Base-by-base conservation (phyloP, 2,797 vertebrate genomes). In the Syndactyla subalaris region DNA sequence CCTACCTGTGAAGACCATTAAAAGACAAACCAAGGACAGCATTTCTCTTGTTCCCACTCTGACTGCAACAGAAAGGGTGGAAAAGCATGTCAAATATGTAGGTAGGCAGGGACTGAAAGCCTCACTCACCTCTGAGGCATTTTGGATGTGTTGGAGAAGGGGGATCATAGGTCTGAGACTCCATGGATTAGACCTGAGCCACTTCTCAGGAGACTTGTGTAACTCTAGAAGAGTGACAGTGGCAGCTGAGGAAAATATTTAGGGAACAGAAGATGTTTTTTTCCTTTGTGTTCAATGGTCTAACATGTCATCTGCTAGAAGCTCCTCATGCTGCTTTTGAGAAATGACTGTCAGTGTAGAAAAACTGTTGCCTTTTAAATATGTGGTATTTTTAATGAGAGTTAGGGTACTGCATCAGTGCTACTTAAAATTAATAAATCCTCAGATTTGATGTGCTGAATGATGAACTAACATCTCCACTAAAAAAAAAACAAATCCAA, bases 301-400 rank as follows among this genome's bases (percentile, higher is more conserved):
- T 96, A 85, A 93, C 45, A 92, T 94, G 88, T 96, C 65, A 96
- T 96, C 86, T 97, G 88, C 62, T 95, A 81, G 91, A 73, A 86
- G 26, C 20, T 96, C 41, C 70, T 85, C 29, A 34, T 58, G 46
- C 52, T 58, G 29, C 80, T 96, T 97, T 95, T 95, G 89, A 95
- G 89, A 97, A 96, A 78, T 93, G 58, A 80, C 85, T 93, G 81
- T 49, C 66, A 74, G 70, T 75, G 61, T 91, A 93, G 41, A 90
- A 92, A 91, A 94, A 54, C 22, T 73, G 70, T 85, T 92, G 73
- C 59, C 76, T 90, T 95, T 76, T 68, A 66, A 88, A 77, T 92
- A 68, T 27, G n/a, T 92, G 74, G 39, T 85, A 24, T 55, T 95
- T 45, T 89, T 96, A 79, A 93, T 89, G 73, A 85, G 88, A 85